Base-by-base conservation (phyloP, 2,888 invertebrate genomes). In the Lumbricus terrestris region DNA sequence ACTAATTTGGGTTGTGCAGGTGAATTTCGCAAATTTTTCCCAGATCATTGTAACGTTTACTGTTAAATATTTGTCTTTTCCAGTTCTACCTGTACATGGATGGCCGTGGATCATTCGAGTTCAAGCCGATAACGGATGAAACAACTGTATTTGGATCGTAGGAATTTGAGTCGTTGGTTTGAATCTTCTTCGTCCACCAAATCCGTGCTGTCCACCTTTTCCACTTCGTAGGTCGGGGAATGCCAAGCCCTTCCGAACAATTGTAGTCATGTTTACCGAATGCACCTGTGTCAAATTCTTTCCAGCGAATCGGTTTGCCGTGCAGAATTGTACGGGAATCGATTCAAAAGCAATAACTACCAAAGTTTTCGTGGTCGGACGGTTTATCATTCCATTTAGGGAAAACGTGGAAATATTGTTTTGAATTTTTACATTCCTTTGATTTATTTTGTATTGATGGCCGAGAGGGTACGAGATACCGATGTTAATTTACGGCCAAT, bases 81-180 rank as follows among this genome's bases (percentile, higher is more conserved):
- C 95, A 97, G 96, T 98, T 97, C 95, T 98, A 97, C 94, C 96
- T 99, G 90, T 97, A 98, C 94, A 98, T 99, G 97, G 99, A 99
- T 96, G 99, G 99, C 0, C 96, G 98, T 93, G 99, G 99, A 89
- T 96, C 96, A 6, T 99, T 97, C 95, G 97, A 97, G 92, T 99
- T 98, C 95, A 97, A 96, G 90, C 96, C 96, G 90, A 99, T 99
- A 93, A 97, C 98, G 94, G 96, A 96, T 91, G 97, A 97, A 92
- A 98, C 98, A 2, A 96, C 97, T 94, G 97, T 98, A 95, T 99
- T 98, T 94, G 99, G 99, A 82, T 99, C 99, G 93, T 98, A 85
- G 85, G 85, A 35, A 34, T 35, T 23, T 33, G 4, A 37, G 85
- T 85, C 34, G 5, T 83, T 35, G 16, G 34, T 23, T 34, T 29